Evolutionary conservation across 1,140 invertebrate species (phyloP).

Genomic region (Zaprionus camerounensis): DNA sequence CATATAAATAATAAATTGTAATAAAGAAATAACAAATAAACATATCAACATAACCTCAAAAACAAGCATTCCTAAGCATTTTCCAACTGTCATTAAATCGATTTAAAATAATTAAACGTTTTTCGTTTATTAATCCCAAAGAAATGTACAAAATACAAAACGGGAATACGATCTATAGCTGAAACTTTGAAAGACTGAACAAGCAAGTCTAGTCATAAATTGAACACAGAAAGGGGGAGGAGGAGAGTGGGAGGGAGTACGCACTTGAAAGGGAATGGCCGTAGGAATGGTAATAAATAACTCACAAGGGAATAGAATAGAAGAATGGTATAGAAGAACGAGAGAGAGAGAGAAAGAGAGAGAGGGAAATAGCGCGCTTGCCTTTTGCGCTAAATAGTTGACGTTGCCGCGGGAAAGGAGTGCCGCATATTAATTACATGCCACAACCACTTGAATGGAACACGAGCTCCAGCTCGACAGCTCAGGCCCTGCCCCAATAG

Average conservation of each 20-base stretch:
- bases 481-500: slow-evolving; percentile 19
- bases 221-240: not conserved
- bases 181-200: not conserved
- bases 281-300: slow-evolving; percentile 38
- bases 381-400: slow-evolving; percentile 61
- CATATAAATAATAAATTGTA: too few species aligned
- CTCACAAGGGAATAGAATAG: slow-evolving; percentile 15
- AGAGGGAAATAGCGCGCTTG: slow-evolving; percentile 22
- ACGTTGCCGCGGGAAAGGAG: slow-evolving; percentile 54
- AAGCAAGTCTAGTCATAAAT: slow-evolving; percentile 16
- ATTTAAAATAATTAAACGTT: slow-evolving; percentile 9
- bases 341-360: not conserved
- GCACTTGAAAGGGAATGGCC: slow-evolving; percentile 36
- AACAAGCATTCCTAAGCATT: not conserved
- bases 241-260: not conserved
- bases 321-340: not conserved
- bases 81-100: not conserved
- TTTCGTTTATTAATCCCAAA: not conserved
- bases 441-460: slow-evolving; percentile 61
- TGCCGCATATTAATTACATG: slow-evolving; percentile 76
- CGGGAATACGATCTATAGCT: slow-evolving; percentile 11
- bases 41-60: not conserved
- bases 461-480: slow-evolving; percentile 35
- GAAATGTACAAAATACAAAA: not conserved
- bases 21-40: not conserved